These are phyloP conservation scores for Strix aluco DNA, from an alignment of 2,113 vertebrate species.

Conservation along the genomic window DNA sequence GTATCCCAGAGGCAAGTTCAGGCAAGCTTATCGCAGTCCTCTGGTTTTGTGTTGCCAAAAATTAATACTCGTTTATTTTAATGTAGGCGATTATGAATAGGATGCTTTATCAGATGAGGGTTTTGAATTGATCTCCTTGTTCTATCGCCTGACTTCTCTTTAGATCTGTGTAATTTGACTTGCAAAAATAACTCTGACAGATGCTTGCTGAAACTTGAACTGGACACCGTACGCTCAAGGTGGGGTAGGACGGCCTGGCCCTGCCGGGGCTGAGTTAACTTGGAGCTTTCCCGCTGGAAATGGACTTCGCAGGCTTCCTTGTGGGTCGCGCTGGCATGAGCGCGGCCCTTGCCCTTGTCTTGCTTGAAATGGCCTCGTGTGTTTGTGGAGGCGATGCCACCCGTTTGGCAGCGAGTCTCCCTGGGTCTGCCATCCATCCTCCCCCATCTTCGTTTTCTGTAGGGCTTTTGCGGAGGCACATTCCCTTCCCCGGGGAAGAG, in stretches of 20 bases:
- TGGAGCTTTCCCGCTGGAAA: background rate
- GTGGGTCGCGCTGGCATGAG: accelerated
- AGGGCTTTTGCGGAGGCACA: accelerated
- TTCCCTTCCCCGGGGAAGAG: background rate
- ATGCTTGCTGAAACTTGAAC: constrained; percentile 64
- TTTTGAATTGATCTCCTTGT: constrained; percentile 63
- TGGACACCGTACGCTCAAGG: constrained; percentile 7
- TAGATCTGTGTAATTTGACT: constrained; percentile 56
- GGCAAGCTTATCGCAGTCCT: constrained; percentile 68
- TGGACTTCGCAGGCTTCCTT: background rate
- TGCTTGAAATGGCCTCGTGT: background rate
- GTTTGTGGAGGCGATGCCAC: background rate
- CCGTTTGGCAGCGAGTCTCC: background rate
- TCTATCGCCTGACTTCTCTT: constrained; percentile 18
- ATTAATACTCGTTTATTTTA: constrained; percentile 69
- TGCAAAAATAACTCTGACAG: constrained; percentile 49
- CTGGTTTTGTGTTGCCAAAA: constrained; percentile 65
- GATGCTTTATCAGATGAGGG: constrained; percentile 46
- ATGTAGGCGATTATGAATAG: constrained; percentile 55
- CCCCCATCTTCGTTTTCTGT: background rate
- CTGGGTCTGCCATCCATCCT: background rate
- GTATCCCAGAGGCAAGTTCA: constrained; percentile 71
- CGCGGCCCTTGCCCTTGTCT: background rate
- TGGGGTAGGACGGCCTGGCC: background rate
- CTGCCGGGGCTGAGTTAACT: background rate